Evolutionary conservation across 2,113 vertebrate species (phyloP), one percentile per base, ranked within the genome.

Genomic region (Amia ocellicauda): DNA sequence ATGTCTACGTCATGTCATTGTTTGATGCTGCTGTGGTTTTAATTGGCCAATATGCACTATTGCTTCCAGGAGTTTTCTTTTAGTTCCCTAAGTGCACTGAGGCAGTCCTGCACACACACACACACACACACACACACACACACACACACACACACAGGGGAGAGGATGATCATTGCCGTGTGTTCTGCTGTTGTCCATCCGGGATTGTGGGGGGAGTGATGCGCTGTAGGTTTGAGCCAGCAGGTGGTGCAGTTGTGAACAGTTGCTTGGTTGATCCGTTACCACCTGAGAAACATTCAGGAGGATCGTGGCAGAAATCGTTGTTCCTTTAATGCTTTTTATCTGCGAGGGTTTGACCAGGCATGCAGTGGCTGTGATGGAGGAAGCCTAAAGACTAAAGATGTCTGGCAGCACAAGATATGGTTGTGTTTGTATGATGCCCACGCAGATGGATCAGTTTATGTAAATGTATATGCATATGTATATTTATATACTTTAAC

Each of bases 51-150:
- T 85, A 86, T 91, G 84, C 90, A 91, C 88, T 94, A 73, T 9
- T 90, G 77, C 80, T 90, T 88, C 87, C 87, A 88, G 89, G 84
- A 92, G 83, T 86, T 87, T 80, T n/a, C n/a, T n/a, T 87, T 90
- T 88, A 76, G 88, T 88, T 90, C 89, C 81, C 81, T 85, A 87
- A 89, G 89, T 91, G 88, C 89, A 90, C 90, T 92, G 88, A 91
- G 82, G 80, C 91, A 49, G 50, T 66, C 47, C 31, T 66, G 52
- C n/a, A n/a, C n/a, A n/a, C n/a, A n/a, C n/a, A n/a, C n/a, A n/a
- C n/a, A n/a, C n/a, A n/a, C n/a, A n/a, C n/a, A n/a, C n/a, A n/a
- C n/a, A n/a, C n/a, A n/a, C n/a, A n/a, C n/a, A n/a, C n/a, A n/a
- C n/a, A n/a, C n/a, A n/a, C n/a, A n/a, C n/a, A n/a, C n/a, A 53